Conservation (phyloP, 2,888 invertebrate species). For the Apoda limacodes region DNA sequence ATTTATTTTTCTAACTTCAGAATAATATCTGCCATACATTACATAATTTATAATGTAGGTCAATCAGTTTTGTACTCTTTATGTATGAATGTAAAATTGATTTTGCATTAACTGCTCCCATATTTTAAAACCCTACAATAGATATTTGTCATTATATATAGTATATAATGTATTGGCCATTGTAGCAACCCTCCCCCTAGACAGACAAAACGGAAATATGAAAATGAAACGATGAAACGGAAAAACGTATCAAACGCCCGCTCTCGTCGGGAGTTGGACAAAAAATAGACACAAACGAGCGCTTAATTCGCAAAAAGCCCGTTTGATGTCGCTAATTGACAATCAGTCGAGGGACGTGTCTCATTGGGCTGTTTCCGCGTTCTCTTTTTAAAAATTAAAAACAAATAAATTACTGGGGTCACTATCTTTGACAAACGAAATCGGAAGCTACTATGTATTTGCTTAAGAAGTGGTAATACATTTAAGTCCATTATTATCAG, state of each 20-base stretch:
- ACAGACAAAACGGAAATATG: slow-evolving; percentile 67
- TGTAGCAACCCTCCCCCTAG: slow-evolving; percentile 37
- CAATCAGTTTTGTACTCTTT: too few relatives aligned
- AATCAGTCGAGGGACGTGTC: slow-evolving; percentile 65
- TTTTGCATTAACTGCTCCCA: too few relatives aligned
- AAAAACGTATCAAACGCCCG: slow-evolving; percentile 60
- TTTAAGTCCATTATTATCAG: slow-evolving; percentile 4
- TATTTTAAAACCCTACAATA: too few relatives aligned
- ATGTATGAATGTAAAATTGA: too few relatives aligned
- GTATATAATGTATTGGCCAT: too few relatives aligned
- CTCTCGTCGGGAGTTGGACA: slow-evolving; percentile 46
- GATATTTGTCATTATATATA: too few relatives aligned
- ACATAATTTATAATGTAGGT: too few relatives aligned
- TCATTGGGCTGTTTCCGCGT: slow-evolving; percentile 60
- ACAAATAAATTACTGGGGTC: slow-evolving; percentile 57
- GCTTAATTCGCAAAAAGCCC: slow-evolving; percentile 70
- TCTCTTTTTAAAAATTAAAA: slow-evolving; percentile 66
- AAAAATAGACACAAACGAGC: slow-evolving; percentile 64
- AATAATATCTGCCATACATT: too few relatives aligned
- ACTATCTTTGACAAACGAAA: slow-evolving; percentile 36
- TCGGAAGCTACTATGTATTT: slow-evolving; percentile 17
- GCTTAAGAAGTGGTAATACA: too few relatives aligned
- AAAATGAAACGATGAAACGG: slow-evolving; percentile 64
- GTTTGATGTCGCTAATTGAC: slow-evolving; percentile 71
- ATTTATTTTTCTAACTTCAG: too few relatives aligned